Percentiles rank a stretch among this genome's conserved stretches.
phyloP scores from a whole-genome alignment of 2,888 invertebrate genomes.

The Nemotelus nigrinus region DNA sequence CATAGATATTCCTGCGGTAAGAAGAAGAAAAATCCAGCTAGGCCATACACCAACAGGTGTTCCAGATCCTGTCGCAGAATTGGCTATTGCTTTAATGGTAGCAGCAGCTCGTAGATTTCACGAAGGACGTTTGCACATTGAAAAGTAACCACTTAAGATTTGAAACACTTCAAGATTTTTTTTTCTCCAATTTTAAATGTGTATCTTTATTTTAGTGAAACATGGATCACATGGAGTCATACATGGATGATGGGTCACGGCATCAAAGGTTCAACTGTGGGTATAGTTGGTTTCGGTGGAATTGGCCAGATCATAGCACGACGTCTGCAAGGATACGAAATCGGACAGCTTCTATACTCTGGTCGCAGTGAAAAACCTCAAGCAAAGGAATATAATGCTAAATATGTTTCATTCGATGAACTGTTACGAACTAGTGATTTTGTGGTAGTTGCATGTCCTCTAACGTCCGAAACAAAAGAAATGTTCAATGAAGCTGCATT shows the following conservation, averaged over 20 bases:
- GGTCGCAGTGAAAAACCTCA: conserved; percentile 75
- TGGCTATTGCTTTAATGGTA: conserved; percentile 80
- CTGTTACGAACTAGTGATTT: conserved; percentile 77
- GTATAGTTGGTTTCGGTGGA: conserved; percentile 84
- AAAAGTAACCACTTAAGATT: conserved; percentile 59
- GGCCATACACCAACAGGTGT: conserved; percentile 84
- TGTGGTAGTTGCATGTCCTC: conserved; percentile 72
- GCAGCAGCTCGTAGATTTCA: conserved; percentile 80
- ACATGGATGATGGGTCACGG: conserved; percentile 84
- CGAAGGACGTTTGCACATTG: conserved; percentile 76
- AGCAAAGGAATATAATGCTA: conserved; percentile 70
- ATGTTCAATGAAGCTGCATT: conserved; percentile 76
- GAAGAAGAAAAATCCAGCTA: conserved; percentile 76
- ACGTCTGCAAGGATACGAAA: conserved; percentile 78
- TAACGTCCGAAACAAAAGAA: conserved; percentile 73
- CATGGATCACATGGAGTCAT: conserved; percentile 75
- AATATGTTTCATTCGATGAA: conserved; percentile 72
- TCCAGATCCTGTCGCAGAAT: conserved; percentile 82
- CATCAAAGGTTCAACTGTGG: conserved; percentile 80
- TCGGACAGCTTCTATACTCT: conserved; percentile 76
- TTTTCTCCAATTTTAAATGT: too few species aligned
- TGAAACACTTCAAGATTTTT: neutral
- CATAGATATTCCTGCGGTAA: conserved; percentile 78
- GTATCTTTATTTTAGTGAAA: conserved; percentile 64
- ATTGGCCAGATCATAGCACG: conserved; percentile 80